Percentiles rank a stretch among this genome's conserved stretches.
Evolutionary conservation across 1,140 invertebrate species (phyloP).

Genomic region (Conus ventricosus): DNA sequence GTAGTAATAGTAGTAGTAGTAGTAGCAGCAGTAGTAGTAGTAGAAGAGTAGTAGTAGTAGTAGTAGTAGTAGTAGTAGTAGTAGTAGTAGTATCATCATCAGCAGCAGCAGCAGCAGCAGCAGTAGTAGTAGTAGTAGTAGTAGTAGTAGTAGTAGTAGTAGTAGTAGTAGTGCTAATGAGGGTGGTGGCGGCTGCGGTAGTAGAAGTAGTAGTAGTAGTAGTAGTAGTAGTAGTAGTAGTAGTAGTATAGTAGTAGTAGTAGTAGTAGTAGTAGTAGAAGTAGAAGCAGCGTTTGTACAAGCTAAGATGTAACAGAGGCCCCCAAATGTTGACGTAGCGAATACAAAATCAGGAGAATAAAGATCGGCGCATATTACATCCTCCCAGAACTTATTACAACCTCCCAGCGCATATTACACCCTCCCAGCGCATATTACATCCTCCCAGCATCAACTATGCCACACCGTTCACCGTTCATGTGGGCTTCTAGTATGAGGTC

Average conservation of each 20-base stretch:
- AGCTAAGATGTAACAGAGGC: neutral
- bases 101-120: neutral
- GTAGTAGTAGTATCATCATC: neutral
- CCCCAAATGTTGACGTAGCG: too few species aligned
- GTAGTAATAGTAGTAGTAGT: too few species aligned
- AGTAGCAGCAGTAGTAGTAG: too few species aligned
- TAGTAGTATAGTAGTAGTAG: conserved; percentile 15
- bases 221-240: neutral
- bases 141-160: conserved; percentile 14
- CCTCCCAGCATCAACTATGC: too few species aligned
- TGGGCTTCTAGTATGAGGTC: too few species aligned
- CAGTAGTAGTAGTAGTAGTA: conserved; percentile 2
- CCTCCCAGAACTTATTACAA: too few species aligned
- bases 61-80: neutral
- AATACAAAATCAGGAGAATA: too few species aligned
- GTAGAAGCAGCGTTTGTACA: neutral
- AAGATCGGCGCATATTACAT: too few species aligned
- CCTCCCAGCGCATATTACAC: too few species aligned
- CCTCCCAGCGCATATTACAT: too few species aligned
- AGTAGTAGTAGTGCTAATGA: neutral
- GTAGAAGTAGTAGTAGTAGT: neutral
- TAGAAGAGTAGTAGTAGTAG: too few species aligned
- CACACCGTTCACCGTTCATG: too few species aligned
- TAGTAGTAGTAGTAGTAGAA: conserved; percentile 23
- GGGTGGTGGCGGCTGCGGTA: neutral